phyloP scores from a whole-genome alignment of 2,113 vertebrate species.

The Spheniscus mendiculus region DNA sequence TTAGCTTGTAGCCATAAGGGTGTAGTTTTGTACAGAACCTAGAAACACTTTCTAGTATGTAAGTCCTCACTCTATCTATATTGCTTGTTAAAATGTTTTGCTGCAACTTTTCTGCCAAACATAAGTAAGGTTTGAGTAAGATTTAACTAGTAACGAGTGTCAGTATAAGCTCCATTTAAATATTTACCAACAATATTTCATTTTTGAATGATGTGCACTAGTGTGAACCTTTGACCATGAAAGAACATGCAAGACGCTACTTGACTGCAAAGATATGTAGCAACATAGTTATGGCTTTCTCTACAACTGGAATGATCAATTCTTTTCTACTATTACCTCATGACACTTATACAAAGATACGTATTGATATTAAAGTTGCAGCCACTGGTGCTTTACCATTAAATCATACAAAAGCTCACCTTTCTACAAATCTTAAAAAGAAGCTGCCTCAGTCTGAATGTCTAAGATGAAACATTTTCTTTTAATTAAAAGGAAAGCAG shows the following conservation, averaged over 20 bases:
- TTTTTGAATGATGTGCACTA: neutral
- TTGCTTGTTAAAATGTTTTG: neutral
- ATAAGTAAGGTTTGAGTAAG: neutral
- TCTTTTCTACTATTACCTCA: neutral
- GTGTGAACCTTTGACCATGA: neutral
- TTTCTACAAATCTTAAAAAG: constrained; percentile 5
- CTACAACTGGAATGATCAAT: neutral
- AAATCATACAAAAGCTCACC: neutral
- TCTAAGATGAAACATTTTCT: constrained; percentile 46
- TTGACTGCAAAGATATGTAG: neutral
- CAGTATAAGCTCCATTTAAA: neutral
- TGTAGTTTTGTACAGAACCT: neutral
- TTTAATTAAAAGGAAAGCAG: constrained; percentile 40
- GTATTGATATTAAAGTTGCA: neutral
- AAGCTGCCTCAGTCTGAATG: constrained; percentile 22
- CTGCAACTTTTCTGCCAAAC: neutral
- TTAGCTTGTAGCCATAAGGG: neutral
- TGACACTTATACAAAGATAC: neutral
- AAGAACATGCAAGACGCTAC: neutral
- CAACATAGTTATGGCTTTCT: neutral
- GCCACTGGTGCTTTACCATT: neutral
- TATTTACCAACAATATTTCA: neutral
- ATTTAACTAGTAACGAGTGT: neutral
- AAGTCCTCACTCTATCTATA: neutral
- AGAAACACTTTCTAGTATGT: neutral